phyloP scores from a whole-genome alignment of 2,113 vertebrate species.

The Bubo scandiacus region DNA sequence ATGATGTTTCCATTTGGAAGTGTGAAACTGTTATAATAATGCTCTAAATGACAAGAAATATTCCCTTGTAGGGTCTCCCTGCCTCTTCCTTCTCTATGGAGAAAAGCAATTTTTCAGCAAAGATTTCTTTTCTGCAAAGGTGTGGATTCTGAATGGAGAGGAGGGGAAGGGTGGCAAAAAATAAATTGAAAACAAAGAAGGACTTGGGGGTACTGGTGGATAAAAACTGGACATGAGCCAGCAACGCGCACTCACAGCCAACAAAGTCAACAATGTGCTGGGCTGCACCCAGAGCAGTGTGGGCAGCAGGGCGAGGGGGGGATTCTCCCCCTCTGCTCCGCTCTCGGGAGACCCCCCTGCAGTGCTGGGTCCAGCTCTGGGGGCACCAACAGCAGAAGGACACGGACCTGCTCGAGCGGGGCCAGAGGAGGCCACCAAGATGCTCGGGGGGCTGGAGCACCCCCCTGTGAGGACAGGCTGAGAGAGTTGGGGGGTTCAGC shows the following conservation, averaged over 20 bases:
- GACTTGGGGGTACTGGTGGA: background rate
- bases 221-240: accelerated
- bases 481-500: too few species aligned
- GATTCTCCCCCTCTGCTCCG: background rate
- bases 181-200: background rate
- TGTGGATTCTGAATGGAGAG: background rate
- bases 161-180: background rate
- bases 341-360: background rate
- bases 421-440: too few species aligned
- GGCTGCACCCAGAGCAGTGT: background rate
- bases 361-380: too few species aligned
- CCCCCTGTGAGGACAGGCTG: too few species aligned
- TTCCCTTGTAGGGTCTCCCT: background rate
- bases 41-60: background rate
- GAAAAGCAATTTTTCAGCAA: background rate
- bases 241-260: accelerated
- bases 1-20: background rate
- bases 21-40: background rate
- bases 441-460: too few species aligned
- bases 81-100: background rate
- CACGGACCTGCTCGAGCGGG: too few species aligned
- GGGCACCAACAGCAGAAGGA: too few species aligned
- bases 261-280: accelerated
- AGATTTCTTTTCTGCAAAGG: background rate
- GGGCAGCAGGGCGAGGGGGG: background rate